These are phyloP conservation scores for Tetramorium bicarinatum DNA, from an alignment of 2,888 invertebrate genomes.

Conservation along the genomic window DNA sequence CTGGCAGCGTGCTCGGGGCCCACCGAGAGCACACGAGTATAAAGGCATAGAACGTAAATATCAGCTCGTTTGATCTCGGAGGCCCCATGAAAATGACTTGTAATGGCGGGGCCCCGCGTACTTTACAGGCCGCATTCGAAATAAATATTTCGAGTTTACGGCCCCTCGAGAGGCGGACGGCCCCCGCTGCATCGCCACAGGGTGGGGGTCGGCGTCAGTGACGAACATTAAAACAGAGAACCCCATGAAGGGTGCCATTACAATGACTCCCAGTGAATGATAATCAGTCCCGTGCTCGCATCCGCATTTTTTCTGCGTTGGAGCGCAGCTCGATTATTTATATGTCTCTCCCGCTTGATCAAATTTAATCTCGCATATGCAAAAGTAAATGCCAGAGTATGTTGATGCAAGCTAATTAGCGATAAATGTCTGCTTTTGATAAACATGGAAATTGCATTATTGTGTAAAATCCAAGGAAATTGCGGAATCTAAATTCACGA, in stretches of 20 bases:
- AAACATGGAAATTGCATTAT: background rate
- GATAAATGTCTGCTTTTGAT: background rate
- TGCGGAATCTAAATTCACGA: background rate
- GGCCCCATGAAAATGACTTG: conserved; percentile 81
- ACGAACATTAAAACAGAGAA: conserved; percentile 77
- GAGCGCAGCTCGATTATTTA: conserved; percentile 25
- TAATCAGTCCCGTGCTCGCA: conserved; percentile 38
- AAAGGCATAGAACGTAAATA: conserved; percentile 79
- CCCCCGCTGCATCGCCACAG: conserved; percentile 57
- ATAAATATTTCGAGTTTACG: conserved; percentile 82
- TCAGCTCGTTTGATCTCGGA: conserved; percentile 79
- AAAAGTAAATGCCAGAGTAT: background rate
- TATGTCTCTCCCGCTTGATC: conserved; percentile 13
- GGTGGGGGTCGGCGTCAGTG: conserved; percentile 60
- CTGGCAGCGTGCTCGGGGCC: conserved; percentile 34
- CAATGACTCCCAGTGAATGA: conserved; percentile 61
- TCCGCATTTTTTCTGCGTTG: conserved; percentile 35
- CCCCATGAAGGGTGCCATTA: conserved; percentile 65
- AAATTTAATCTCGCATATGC: conserved; percentile 26
- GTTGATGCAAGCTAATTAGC: background rate
- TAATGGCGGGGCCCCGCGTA: conserved; percentile 78
- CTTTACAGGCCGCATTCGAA: conserved; percentile 78
- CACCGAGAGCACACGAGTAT: conserved; percentile 63
- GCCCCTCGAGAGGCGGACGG: conserved; percentile 68
- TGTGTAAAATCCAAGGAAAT: background rate